These are phyloP conservation scores for Acromyrmex echinatior DNA, from an alignment of 1,140 invertebrate genomes.

Conservation along the genomic window DNA sequence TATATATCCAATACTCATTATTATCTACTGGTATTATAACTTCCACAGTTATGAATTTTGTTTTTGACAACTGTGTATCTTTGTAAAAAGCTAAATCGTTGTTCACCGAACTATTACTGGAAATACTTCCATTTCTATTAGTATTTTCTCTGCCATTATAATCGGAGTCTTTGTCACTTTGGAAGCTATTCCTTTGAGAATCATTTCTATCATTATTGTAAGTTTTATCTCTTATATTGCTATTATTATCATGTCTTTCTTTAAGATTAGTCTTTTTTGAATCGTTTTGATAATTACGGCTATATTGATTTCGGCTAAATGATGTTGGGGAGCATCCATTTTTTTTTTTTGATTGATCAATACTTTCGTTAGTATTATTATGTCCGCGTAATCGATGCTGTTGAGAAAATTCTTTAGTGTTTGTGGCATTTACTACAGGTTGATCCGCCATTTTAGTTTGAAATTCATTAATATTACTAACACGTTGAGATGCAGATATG, in stretches of 20 bases:
- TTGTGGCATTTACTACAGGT: background rate
- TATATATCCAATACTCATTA: constrained; percentile 76
- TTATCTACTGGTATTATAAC: constrained; percentile 36
- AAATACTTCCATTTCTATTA: background rate
- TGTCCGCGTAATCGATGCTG: background rate
- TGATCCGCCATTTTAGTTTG: background rate
- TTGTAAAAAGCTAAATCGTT: constrained; percentile 64
- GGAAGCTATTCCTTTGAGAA: background rate
- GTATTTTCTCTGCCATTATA: background rate
- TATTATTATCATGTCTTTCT: background rate
- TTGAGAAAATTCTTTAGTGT: background rate
- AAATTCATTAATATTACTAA: background rate
- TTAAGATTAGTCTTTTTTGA: background rate
- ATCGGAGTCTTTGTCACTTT: background rate
- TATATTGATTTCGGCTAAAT: background rate
- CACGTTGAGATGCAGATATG: background rate
- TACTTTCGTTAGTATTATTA: background rate
- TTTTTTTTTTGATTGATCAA: background rate
- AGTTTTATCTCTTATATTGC: background rate
- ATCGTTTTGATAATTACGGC: background rate
- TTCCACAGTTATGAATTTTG: constrained; percentile 67
- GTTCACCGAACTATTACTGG: constrained; percentile 30
- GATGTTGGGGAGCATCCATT: background rate
- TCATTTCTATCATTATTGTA: background rate
- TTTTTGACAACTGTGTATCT: constrained; percentile 65